Percentiles rank a stretch among this genome's conserved stretches.
These are phyloP conservation scores for Oceanites oceanicus DNA, from an alignment of 2,113 vertebrate species.

Conservation along the genomic window DNA sequence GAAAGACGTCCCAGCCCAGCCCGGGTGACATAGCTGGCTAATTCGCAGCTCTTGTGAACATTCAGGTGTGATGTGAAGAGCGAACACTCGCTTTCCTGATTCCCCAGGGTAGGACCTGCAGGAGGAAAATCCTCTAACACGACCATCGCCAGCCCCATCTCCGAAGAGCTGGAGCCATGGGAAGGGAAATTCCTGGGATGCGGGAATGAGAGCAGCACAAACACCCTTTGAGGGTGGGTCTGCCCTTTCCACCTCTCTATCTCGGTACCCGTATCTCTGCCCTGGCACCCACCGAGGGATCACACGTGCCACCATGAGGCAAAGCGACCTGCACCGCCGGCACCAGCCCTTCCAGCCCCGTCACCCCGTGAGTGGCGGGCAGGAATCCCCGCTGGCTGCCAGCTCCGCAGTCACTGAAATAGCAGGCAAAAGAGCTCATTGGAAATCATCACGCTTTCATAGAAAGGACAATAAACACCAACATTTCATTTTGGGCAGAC, in stretches of 20 bases:
- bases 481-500: background rate
- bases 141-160: accelerated
- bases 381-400: background rate
- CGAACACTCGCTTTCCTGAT: background rate
- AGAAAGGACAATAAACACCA: background rate
- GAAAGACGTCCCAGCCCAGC: background rate
- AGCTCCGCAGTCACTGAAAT: background rate
- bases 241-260: background rate
- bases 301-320: accelerated
- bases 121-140: background rate
- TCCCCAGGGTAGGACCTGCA: background rate
- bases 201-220: background rate
- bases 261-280: background rate
- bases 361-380: accelerated
- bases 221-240: background rate
- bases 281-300: background rate
- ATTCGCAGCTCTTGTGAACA: background rate
- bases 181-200: background rate
- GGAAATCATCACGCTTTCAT: accelerated
- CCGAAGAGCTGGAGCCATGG: background rate
- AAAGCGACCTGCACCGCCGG: background rate
- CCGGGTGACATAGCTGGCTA: accelerated
- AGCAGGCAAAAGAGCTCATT: background rate
- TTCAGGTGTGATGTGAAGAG: background rate
- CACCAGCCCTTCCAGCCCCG: background rate